Percentiles rank a stretch among this genome's conserved stretches.
Conservation (phyloP, 2,888 invertebrate species). For the Drosophila greeni region DNA sequence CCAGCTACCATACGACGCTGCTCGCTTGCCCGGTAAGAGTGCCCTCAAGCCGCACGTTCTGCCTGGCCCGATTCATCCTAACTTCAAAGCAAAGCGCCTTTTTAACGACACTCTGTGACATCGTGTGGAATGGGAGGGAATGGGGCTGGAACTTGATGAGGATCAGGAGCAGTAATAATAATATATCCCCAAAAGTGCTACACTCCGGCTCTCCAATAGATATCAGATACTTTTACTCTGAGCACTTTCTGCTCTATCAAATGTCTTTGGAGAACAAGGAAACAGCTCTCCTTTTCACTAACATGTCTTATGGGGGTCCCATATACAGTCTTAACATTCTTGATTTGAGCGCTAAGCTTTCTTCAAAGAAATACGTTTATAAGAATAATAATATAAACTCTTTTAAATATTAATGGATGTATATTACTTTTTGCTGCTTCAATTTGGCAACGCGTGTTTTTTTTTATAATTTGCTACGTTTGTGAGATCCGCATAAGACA, state of each 20-base stretch:
- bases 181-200: constrained; percentile 11
- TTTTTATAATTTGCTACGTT: neutral
- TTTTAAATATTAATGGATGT: neutral
- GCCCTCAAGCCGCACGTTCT: constrained; percentile 85
- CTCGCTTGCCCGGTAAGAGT: constrained; percentile 84
- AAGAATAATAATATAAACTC: neutral
- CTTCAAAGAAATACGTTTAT: constrained; percentile 3
- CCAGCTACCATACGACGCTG: constrained; percentile 86
- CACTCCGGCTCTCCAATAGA: neutral
- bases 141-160: constrained; percentile 10
- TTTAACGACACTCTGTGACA: constrained; percentile 74
- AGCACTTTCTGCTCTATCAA: neutral
- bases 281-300: constrained; percentile 3
- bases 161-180: constrained; percentile 6
- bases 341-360: constrained; percentile 9
- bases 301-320: constrained; percentile 25
- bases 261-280: constrained; percentile 1
- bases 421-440: neutral
- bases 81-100: constrained; percentile 52
- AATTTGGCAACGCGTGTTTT: neutral
- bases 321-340: constrained; percentile 1
- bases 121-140: constrained; percentile 46
- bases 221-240: neutral
- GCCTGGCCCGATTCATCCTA: constrained; percentile 88
- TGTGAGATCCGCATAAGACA: constrained; percentile 42